Evolutionary conservation across 2,113 vertebrate species (phyloP).

Genomic region (Bos javanicus): DNA sequence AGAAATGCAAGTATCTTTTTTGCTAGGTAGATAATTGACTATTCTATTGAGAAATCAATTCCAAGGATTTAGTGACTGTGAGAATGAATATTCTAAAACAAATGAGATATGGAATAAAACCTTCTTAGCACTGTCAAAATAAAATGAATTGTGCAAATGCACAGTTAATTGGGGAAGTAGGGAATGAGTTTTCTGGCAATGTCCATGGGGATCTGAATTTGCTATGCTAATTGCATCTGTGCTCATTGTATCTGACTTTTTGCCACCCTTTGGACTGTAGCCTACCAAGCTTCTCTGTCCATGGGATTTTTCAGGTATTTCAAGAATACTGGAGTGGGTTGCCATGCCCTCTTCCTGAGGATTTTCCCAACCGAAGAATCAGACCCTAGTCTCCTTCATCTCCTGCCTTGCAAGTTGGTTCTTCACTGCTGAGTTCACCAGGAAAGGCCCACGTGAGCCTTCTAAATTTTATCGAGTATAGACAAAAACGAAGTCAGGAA

Average conservation of each 20-base stretch:
- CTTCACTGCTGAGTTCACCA: not conserved
- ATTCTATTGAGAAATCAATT: conserved; percentile 56
- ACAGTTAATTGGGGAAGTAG: not conserved
- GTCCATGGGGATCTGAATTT: not conserved
- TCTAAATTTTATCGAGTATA: not conserved
- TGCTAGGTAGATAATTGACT: conserved; percentile 38
- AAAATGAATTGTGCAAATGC: not conserved
- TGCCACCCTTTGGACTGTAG: not conserved
- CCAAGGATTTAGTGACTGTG: not conserved
- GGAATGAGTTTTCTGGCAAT: not conserved
- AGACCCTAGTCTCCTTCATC: not conserved
- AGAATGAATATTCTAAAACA: conserved; percentile 48
- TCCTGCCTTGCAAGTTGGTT: not conserved
- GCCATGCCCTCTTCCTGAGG: not conserved
- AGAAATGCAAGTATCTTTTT: conserved; percentile 10
- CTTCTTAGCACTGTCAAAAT: not conserved
- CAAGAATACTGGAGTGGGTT: not conserved
- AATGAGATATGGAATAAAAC: not conserved
- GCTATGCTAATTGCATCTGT: not conserved
- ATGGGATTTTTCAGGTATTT: not conserved
- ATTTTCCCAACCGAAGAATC: not conserved
- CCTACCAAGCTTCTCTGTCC: not conserved
- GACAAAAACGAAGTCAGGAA: not conserved
- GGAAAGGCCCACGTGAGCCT: not conserved
- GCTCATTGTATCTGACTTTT: not conserved